A percentile compares a stretch with the other conserved stretches of the same genome.
These are phyloP conservation scores for Ardeotis arabs DNA, from an alignment of 2,113 vertebrate genomes.

Conservation along the genomic window DNA sequence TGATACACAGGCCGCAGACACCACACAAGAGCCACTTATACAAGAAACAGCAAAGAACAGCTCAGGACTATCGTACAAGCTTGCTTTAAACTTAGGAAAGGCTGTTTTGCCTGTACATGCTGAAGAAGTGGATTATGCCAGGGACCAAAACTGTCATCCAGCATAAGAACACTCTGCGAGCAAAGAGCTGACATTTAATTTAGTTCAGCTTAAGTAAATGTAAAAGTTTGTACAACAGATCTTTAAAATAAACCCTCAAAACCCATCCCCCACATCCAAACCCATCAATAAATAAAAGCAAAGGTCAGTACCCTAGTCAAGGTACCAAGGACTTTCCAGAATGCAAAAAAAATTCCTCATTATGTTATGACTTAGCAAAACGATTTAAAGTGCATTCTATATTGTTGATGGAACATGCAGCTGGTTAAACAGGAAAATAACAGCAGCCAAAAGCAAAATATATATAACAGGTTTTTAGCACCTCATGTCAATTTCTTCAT, in stretches of 20 bases:
- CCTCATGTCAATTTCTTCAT: not conserved
- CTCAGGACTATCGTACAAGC: not conserved
- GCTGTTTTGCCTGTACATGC: not conserved
- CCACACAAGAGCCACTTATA: accelerated
- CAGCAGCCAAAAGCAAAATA: not conserved
- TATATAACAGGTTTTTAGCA: not conserved
- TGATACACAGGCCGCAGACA: not conserved
- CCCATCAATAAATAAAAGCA: not conserved
- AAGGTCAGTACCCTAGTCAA: not conserved
- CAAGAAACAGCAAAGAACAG: accelerated
- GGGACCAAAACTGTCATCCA: not conserved
- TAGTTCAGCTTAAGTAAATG: not conserved
- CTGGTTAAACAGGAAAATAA: not conserved
- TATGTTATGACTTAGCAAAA: not conserved
- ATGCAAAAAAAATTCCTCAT: not conserved
- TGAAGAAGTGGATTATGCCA: not conserved
- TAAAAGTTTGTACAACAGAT: not conserved
- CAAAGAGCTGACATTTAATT: not conserved
- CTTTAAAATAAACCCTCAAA: not conserved
- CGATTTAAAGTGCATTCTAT: not conserved
- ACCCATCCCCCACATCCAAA: not conserved
- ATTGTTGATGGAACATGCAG: not conserved
- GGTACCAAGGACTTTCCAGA: not conserved
- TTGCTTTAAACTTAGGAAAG: not conserved
- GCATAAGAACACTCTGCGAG: not conserved